A percentile compares a stretch with the other conserved stretches of the same genome.
Evolutionary conservation across 2,888 invertebrate species (phyloP).

Genomic region (Phorcus lineatus): DNA sequence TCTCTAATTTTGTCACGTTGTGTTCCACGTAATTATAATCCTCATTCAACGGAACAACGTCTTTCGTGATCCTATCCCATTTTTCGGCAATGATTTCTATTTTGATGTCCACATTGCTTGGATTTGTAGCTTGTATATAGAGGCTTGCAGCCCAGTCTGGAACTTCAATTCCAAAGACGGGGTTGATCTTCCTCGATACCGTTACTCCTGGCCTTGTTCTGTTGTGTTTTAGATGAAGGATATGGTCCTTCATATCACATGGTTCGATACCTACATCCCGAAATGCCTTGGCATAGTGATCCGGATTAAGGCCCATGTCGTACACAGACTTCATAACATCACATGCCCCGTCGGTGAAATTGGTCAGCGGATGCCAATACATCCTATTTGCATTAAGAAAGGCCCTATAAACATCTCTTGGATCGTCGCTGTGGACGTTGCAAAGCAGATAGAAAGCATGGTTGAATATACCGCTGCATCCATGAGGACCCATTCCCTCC

Average conservation of each 20-base stretch:
- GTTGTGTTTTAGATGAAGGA: slow-evolving; percentile 39
- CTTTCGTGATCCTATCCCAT: neutral
- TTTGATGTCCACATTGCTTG: neutral
- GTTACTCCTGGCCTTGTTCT: slow-evolving; percentile 31
- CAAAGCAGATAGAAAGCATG: slow-evolving; percentile 48
- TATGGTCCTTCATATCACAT: slow-evolving; percentile 44
- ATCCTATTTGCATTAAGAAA: slow-evolving; percentile 52
- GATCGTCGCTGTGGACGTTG: slow-evolving; percentile 35
- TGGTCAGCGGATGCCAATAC: slow-evolving; percentile 52
- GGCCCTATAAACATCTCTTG: slow-evolving; percentile 43
- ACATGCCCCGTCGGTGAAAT: slow-evolving; percentile 53
- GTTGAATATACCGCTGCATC: slow-evolving; percentile 52
- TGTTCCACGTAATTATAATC: neutral
- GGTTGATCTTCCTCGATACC: slow-evolving; percentile 36
- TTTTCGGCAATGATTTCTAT: neutral
- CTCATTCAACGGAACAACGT: neutral
- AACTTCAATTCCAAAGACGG: slow-evolving; percentile 42
- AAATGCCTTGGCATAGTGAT: slow-evolving; percentile 47
- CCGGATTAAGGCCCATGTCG: slow-evolving; percentile 47
- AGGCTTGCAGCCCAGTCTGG: slow-evolving; percentile 34
- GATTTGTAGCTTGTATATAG: neutral
- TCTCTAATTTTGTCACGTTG: neutral
- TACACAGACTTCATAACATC: slow-evolving; percentile 54
- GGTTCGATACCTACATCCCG: slow-evolving; percentile 49
- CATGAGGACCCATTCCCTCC: slow-evolving; percentile 46